phyloP scores from a whole-genome alignment of 2,888 invertebrate genomes.

The Drosophila subquinaria region DNA sequence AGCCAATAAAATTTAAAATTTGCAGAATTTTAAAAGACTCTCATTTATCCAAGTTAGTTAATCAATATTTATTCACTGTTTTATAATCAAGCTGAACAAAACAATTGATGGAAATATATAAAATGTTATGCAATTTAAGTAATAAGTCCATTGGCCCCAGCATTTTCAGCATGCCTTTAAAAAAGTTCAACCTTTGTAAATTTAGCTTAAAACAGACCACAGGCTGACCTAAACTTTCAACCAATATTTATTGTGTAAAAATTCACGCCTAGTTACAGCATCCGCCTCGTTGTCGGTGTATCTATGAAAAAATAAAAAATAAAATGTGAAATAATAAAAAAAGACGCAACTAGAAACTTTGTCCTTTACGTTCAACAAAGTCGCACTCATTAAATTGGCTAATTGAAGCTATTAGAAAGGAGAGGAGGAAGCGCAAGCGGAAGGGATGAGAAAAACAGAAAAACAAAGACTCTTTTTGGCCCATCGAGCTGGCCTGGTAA shows the following conservation, averaged over 20 bases:
- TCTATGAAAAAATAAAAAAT: background rate
- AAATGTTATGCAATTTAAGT: background rate
- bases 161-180: slow-evolving; percentile 1
- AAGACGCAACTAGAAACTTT: slow-evolving; percentile 58
- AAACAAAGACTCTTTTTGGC: slow-evolving; percentile 2
- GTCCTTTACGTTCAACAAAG: slow-evolving; percentile 67
- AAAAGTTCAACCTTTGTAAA: slow-evolving; percentile 24
- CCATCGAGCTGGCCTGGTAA: slow-evolving; percentile 12
- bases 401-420: slow-evolving; percentile 69
- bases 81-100: background rate
- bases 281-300: slow-evolving; percentile 5
- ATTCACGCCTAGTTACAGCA: slow-evolving; percentile 66
- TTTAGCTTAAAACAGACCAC: slow-evolving; percentile 23
- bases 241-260: slow-evolving; percentile 75
- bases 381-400: slow-evolving; percentile 71
- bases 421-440: background rate
- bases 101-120: background rate
- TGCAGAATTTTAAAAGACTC: background rate
- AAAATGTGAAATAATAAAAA: slow-evolving; percentile 8
- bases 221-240: slow-evolving; percentile 34
- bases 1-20: background rate
- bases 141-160: background rate
- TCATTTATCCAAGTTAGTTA: too few relatives aligned
- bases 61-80: too few relatives aligned
- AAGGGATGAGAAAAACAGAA: slow-evolving; percentile 3